Evolutionary conservation across 1,140 invertebrate species (phyloP).

Genomic region (Brachionus asplanchnoidis): DNA sequence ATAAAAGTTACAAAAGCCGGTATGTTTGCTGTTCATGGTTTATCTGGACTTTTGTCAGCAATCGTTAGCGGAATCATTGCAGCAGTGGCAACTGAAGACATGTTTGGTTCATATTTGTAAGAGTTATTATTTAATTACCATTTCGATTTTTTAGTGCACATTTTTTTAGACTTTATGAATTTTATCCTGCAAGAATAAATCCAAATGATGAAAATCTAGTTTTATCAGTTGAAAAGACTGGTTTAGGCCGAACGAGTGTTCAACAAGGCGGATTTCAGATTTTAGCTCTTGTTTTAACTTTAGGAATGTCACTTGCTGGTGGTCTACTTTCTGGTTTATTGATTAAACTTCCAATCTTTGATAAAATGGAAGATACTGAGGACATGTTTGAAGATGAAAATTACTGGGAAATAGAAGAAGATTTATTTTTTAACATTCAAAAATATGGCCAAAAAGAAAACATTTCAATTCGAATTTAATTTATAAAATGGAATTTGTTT

Average conservation of each 20-base stretch:
- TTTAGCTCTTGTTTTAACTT: slow-evolving; percentile 66
- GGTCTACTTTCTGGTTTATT: slow-evolving; percentile 72
- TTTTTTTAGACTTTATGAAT: slow-evolving; percentile 56
- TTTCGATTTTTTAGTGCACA: background rate
- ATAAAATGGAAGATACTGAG: background rate
- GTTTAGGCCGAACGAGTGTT: slow-evolving; percentile 62
- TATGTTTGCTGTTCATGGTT: slow-evolving; percentile 88
- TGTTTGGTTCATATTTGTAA: background rate
- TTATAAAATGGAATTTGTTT: background rate
- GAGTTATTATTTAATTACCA: background rate
- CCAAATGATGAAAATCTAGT: slow-evolving; percentile 45
- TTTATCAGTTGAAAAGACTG: slow-evolving; percentile 46
- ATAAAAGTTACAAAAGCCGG: slow-evolving; percentile 73
- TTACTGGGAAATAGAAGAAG: background rate
- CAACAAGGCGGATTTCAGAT: slow-evolving; percentile 74
- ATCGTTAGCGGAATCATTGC: slow-evolving; percentile 72
- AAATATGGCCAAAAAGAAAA: background rate
- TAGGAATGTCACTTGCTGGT: slow-evolving; percentile 67
- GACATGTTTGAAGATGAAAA: slow-evolving; percentile 37
- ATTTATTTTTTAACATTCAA: background rate
- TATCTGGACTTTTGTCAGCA: slow-evolving; percentile 81
- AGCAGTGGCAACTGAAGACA: slow-evolving; percentile 54
- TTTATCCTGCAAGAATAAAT: slow-evolving; percentile 60
- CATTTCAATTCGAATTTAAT: background rate
- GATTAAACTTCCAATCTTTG: background rate